Percentiles rank a stretch among this genome's conserved stretches.
Evolutionary conservation across 2,888 invertebrate species (phyloP).

Genomic region (Drosophila birchii): DNA sequence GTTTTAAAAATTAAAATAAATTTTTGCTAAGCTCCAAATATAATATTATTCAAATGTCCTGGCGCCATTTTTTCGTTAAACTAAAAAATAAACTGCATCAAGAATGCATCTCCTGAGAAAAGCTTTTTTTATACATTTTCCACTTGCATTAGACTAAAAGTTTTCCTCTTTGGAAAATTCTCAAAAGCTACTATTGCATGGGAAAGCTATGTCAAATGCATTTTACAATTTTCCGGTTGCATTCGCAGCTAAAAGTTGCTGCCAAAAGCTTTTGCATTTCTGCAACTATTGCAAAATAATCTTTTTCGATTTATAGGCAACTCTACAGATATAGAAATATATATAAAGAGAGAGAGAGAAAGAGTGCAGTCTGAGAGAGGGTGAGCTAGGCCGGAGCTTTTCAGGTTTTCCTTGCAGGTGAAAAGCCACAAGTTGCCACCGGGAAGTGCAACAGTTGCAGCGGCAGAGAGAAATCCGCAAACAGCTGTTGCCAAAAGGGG

Average conservation of each 20-base stretch:
- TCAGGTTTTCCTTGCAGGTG: constrained; percentile 7
- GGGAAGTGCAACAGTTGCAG: constrained; percentile 68
- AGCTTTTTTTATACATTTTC: constrained; percentile 15
- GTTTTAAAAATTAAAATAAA: not conserved
- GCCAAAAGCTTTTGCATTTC: constrained; percentile 19
- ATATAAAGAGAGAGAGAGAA: not conserved
- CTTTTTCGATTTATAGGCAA: not conserved
- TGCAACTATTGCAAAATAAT: constrained; percentile 24
- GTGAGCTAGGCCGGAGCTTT: constrained; percentile 23
- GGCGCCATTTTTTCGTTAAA: constrained; percentile 3
- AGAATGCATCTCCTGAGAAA: not conserved
- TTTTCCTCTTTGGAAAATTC: constrained; percentile 7
- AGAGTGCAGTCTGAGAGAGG: constrained; percentile 6
- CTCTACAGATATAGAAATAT: not conserved
- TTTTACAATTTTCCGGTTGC: constrained; percentile 41
- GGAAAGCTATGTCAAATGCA: constrained; percentile 36
- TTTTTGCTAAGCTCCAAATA: not conserved
- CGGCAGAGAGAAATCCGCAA: constrained; percentile 15
- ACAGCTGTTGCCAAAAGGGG: constrained; percentile 52
- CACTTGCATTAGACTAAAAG: constrained; percentile 35
- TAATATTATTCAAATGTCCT: not conserved
- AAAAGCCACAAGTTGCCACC: constrained; percentile 67
- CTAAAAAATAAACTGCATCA: not conserved
- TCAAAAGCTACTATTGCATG: not conserved
- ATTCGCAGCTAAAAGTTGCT: constrained; percentile 27